Base-by-base conservation (phyloP, 1,140 invertebrate species). In the Drosophila serrata region DNA sequence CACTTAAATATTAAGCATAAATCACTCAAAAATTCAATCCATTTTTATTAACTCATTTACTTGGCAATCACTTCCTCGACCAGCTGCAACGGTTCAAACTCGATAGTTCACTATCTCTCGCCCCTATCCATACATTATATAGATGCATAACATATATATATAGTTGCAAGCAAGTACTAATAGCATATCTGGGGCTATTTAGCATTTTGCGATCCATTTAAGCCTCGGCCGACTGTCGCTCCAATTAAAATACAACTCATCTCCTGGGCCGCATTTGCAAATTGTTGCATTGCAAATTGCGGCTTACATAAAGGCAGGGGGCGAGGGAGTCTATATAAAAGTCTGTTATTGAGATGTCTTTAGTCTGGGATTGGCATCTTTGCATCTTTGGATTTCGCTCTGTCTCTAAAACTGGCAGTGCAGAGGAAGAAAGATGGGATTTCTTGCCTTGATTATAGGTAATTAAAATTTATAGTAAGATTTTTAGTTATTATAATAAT, bases 241-340 rank as follows among this genome's bases (percentile, higher is more conserved):
- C 84, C 84, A 88, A 80, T 88, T 84, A 77, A 80, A 81, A 90
- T 88, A 72, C 77, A 88, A 84, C 84, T 88, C 84, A 88, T 88
- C 84, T 88, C 76, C 84, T 87, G 84, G 60, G 67, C 76, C 79
- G 76, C 85, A 88, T 87, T 74, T 86, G 82, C 82, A 86, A 87
- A 86, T 57, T 61, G 63, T 78, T 78, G 75, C 74, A 78, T 79
- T 78, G 75, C 75, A 78, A 78, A 78, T 79, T 68, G 62, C 15
- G 53, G 40, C 74, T 77, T 77, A 77, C 74, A 77, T 77, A 77
- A 53, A 53, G 31, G 19, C 31, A 8, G 19, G 33, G 15, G 49
- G 48, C 9, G 31, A 74, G 24, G 15, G 12, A 6, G 33, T 46
- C 55, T 27, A 67, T 53, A 46, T 59, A 46, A 60, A 37, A 46